phyloP scores from a whole-genome alignment of 2,113 vertebrate species.

The Lanius ludovicianus region DNA sequence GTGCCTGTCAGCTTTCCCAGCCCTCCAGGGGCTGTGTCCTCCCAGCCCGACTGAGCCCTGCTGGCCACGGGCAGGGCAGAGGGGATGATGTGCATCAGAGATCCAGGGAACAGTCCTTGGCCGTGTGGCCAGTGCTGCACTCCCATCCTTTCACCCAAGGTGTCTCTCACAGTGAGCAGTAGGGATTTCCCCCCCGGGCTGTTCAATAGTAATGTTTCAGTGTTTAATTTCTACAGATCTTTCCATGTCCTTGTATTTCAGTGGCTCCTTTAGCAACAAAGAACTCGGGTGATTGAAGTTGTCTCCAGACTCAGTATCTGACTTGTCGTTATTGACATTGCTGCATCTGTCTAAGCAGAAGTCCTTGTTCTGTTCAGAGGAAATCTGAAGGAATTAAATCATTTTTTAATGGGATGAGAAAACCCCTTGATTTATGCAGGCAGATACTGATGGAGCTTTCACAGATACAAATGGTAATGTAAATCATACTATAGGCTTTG shows the following conservation, averaged over 20 bases:
- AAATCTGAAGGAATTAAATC: neutral
- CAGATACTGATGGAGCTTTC: neutral
- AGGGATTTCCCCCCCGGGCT: neutral
- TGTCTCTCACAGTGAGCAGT: neutral
- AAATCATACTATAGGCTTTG: neutral
- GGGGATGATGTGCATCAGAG: accelerated
- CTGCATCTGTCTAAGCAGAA: neutral
- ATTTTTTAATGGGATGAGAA: neutral
- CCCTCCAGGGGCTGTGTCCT: neutral
- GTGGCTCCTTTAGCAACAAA: neutral
- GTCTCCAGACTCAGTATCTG: neutral
- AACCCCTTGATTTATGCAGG: neutral
- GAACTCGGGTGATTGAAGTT: neutral
- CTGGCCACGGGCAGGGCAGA: neutral
- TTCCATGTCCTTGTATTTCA: neutral
- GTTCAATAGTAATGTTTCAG: neutral
- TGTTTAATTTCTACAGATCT: neutral
- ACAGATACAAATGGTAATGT: neutral
- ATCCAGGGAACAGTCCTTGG: neutral
- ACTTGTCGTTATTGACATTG: neutral
- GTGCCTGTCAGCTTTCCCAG: neutral
- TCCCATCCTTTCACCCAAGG: accelerated
- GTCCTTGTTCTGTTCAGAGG: neutral
- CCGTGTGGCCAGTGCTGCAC: neutral
- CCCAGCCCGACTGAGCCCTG: neutral